Evolutionary conservation across 1,140 invertebrate genomes (phyloP).

Genomic region (Eubasilissa regina): DNA sequence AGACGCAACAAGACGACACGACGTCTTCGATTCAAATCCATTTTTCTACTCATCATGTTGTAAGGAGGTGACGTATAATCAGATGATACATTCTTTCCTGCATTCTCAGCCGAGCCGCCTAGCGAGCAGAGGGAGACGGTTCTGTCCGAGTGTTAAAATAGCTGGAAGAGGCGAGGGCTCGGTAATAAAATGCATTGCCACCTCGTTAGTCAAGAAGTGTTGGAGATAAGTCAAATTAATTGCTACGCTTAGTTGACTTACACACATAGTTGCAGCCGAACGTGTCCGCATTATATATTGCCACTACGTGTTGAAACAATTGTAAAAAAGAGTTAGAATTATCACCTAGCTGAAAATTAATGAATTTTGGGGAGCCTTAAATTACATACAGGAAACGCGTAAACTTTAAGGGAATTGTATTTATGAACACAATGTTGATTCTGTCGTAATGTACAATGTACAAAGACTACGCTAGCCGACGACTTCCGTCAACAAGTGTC

Average conservation of each 20-base stretch:
- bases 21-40: slow-evolving; percentile 17
- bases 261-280: background rate
- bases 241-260: slow-evolving; percentile 53
- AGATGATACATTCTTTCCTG: slow-evolving; percentile 41
- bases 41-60: slow-evolving; percentile 5
- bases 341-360: too few relatives aligned
- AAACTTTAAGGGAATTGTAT: too few relatives aligned
- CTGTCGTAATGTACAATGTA: too few relatives aligned
- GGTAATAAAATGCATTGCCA: slow-evolving; percentile 60
- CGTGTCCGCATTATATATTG: background rate
- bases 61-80: slow-evolving; percentile 35
- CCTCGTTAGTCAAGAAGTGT: slow-evolving; percentile 58
- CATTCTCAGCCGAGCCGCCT: slow-evolving; percentile 16
- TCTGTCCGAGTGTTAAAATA: slow-evolving; percentile 37
- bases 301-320: background rate
- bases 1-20: slow-evolving; percentile 15
- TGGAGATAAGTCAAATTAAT: slow-evolving; percentile 60
- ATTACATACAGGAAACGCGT: too few relatives aligned
- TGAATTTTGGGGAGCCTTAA: too few relatives aligned
- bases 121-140: slow-evolving; percentile 5
- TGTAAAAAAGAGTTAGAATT: too few relatives aligned
- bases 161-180: slow-evolving; percentile 25
- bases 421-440: too few relatives aligned
- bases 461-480: too few relatives aligned
- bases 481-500: too few relatives aligned